Base-by-base conservation (phyloP, 2,113 vertebrate genomes). In the Tapirus terrestris region DNA sequence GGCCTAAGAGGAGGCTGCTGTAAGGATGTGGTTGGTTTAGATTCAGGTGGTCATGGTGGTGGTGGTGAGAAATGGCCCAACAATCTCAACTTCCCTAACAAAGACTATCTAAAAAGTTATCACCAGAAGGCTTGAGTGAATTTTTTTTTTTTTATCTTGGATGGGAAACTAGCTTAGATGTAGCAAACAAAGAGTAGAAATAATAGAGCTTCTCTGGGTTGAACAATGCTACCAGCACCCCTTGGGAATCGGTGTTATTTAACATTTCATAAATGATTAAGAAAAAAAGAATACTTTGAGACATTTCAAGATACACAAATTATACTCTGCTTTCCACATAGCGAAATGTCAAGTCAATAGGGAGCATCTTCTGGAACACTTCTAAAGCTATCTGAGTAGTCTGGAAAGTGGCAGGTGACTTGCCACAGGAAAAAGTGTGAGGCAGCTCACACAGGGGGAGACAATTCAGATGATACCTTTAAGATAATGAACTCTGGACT, bases 301-400 rank as follows among this genome's bases (percentile, higher is more conserved):
- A 91, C 33, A 70, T 58, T 58, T 88, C 60, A 60, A 68, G 56
- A 56, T 68, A 70, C 36, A 87, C 31, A 92, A 77, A 87, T 79
- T 75, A 90, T 36, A 73, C 14, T 89, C 67, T 83, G 83, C 86
- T 95, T 97, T 91, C 76, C 56, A 84, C 75, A 27, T 27, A 63
- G 81, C n/a, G 45, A 97, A 96, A 93, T 96, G 82, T 84, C 97
- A 95, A 84, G 76, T 81, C 89, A 75, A 90, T 29, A 80, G 81
- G 63, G 88, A 97, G 61, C 51, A 68, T 25, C 70, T 93, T 79
- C 58, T 76, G 65, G 76, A 88, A 92, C 20, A 53, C 70, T 91
- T 95, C 60, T 67, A 84, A 96, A 85, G n/a, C 77, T 25, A 4
- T 45, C 21, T 83, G 53, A 76, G 20, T 36, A 60, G 72, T 23